Base-by-base conservation (phyloP, 1,140 invertebrate genomes). In the Penaeus japonicus region DNA sequence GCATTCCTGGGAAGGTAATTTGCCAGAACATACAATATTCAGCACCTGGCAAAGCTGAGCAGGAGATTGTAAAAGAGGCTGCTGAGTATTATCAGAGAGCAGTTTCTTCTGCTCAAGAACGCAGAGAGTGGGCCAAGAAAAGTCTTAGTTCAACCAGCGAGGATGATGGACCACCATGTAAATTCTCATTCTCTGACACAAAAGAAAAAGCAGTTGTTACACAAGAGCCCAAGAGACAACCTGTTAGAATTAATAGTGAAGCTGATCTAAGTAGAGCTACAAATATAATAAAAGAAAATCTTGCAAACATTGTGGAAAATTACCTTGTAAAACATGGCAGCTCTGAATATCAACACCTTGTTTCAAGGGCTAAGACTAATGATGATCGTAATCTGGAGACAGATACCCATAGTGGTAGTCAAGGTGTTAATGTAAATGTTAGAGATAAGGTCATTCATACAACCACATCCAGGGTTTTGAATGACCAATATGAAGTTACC, bases 301-400 rank as follows among this genome's bases (percentile, higher is more conserved):
- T 90, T 18, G 89, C 90, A 20, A 90, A 90, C 70, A 90, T 90
- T 73, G 84, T 90, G 27, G 87, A 90, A 62, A 90, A 89, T 39
- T 90, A 90, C 30, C 78, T 90, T 22, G 82, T 90, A 59, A 88
- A 88, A 54, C 65, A 79, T 18, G 70, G 53, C 62, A 77, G 53
- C 7, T 83, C 86, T 24, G 86, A 83, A 24, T 57, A 27, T 57
- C 86, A 88, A 4, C 65, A 65, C 54, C 39, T 83, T 10, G 35
- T 55, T 35, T 70, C 86, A 20, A 73, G 35, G 12, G 27, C 83
- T 24, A 47, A 47, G 15, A 15, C 10, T 47, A 47, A 47, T 47
- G 47, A 15, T 47, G 47, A 47, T 47, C 10, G 47, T 12, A 47
- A 15, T 12, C 1, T 47, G 10, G 47, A 47, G 47, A 15, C 47